Conservation (phyloP, 2,888 invertebrate species). For the Tryphoninae sp. region DNA sequence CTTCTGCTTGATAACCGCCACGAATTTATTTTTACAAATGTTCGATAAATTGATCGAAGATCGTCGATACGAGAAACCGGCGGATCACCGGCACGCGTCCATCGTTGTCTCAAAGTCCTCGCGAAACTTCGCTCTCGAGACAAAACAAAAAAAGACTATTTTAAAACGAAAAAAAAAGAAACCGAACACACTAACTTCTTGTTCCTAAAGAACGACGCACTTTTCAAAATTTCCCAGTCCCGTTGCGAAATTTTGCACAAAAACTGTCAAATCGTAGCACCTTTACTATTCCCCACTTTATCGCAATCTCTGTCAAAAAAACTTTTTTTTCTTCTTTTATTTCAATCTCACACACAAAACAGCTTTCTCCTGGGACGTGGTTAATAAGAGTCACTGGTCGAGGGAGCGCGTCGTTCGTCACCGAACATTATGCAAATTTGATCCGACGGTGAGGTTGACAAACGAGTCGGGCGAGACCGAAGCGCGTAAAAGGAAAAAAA, state of each 20-base stretch:
- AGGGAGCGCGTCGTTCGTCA: conserved; percentile 10
- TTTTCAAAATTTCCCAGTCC: conserved; percentile 14
- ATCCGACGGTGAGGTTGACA: conserved; percentile 32
- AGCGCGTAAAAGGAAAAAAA: not conserved
- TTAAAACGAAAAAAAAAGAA: not conserved
- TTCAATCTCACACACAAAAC: conserved; percentile 4
- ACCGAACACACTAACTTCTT: conserved; percentile 2
- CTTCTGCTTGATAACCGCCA: conserved; percentile 33
- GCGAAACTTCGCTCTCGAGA: not conserved
- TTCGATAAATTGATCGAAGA: not conserved
- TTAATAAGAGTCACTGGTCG: conserved; percentile 1
- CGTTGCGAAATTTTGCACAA: not conserved
- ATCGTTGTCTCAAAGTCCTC: conserved; percentile 40
- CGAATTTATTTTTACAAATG: not conserved
- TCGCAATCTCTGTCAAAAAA: conserved; percentile 21
- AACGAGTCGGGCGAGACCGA: not conserved
- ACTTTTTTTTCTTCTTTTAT: not conserved
- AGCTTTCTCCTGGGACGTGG: not conserved
- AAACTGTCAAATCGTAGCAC: conserved; percentile 13
- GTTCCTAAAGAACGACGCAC: conserved; percentile 16
- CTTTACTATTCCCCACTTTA: conserved; percentile 24
- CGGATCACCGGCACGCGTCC: conserved; percentile 51
- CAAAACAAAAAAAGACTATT: not conserved
- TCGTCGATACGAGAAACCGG: conserved; percentile 10
- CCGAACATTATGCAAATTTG: conserved; percentile 39